Conservation (phyloP, 2,113 vertebrate genomes). For the Pseudorasbora parva region DNA sequence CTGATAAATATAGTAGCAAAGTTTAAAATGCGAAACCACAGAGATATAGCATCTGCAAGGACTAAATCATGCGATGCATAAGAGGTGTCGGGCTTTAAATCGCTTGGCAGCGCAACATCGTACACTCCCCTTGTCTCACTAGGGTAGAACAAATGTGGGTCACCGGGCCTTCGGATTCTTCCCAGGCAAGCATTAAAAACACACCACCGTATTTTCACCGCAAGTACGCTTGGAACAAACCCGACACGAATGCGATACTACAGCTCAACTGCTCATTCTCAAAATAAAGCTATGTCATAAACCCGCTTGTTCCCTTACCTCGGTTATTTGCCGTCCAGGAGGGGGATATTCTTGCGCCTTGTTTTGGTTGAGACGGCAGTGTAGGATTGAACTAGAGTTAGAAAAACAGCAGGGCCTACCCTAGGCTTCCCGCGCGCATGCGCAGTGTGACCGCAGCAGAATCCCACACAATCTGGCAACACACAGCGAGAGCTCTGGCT, state of each 20-base stretch:
- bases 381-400: conserved; percentile 66
- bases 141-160: conserved; percentile 76
- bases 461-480: conserved; percentile 56
- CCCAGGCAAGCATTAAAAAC: conserved; percentile 45
- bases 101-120: conserved; percentile 43
- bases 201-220: conserved; percentile 17
- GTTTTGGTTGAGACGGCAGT: conserved; percentile 72
- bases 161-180: conserved; percentile 71
- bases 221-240: background rate
- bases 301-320: conserved; percentile 44
- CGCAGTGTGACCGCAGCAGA: conserved; percentile 38
- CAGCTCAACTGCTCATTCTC: background rate
- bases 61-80: background rate
- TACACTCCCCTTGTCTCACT: conserved; percentile 48
- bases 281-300: background rate
- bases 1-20: conserved; percentile 53
- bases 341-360: conserved; percentile 50
- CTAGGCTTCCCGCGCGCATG: conserved; percentile 56
- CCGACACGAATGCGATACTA: background rate
- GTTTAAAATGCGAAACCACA: conserved; percentile 26
- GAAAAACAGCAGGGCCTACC: conserved; percentile 66
- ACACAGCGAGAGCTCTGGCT: background rate
- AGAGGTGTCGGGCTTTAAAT: conserved; percentile 21
- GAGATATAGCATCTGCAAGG: background rate
- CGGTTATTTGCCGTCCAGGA: conserved; percentile 27